These are phyloP conservation scores for Hippopotamyrus pictus DNA, from an alignment of 2,797 vertebrate species.

Conservation along the genomic window DNA sequence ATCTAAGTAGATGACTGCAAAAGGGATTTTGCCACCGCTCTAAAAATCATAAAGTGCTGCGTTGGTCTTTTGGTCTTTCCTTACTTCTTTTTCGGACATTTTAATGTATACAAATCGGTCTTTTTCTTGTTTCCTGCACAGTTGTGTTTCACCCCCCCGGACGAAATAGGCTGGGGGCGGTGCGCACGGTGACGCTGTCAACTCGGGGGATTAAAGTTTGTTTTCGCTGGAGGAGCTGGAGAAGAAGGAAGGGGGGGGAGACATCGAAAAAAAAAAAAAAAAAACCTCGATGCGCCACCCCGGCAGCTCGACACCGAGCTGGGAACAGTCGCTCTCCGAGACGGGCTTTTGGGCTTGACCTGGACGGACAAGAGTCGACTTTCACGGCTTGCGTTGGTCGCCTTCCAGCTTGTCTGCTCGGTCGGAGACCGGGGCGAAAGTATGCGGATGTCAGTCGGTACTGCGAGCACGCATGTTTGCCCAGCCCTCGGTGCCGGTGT, in stretches of 20 bases:
- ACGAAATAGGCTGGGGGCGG: neutral
- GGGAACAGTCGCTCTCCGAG: neutral
- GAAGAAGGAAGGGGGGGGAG: neutral
- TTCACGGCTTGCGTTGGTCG: neutral
- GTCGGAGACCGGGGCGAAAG: neutral
- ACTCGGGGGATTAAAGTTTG: neutral
- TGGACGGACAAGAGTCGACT: neutral
- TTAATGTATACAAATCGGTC: neutral
- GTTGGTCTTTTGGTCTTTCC: neutral
- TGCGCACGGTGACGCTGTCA: neutral
- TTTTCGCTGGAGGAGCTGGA: neutral
- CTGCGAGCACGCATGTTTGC: neutral
- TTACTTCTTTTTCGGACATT: neutral
- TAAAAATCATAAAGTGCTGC: neutral
- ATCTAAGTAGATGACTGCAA: neutral
- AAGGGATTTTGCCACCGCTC: neutral
- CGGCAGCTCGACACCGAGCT: neutral
- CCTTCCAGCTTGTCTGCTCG: neutral
- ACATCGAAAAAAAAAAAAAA: neutral
- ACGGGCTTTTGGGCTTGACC: neutral
- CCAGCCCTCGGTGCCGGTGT: neutral
- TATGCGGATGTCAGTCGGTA: neutral
- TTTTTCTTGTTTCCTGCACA: neutral
- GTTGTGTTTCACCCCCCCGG: neutral
- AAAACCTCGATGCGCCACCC: neutral